Evolutionary conservation across 2,888 invertebrate genomes (phyloP), one percentile per base, ranked within the genome.

Genomic region (Helleia helle): DNA sequence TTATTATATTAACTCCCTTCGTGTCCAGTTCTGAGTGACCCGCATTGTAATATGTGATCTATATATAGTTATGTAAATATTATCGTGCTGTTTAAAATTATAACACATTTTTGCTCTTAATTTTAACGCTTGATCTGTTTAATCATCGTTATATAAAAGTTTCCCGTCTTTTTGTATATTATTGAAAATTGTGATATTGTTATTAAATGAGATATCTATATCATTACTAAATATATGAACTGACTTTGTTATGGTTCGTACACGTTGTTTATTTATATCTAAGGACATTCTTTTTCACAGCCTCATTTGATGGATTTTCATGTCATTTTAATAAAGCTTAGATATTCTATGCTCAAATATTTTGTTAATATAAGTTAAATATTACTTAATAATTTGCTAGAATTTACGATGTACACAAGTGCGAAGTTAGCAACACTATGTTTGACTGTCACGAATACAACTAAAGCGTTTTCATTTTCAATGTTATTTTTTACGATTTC

Each of bases 171-270:
- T 76, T 70, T 76, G 80, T 81, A 80, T 79, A 80, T 83, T 83
- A 83, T 80, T 81, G 67, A 84, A 84, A 81, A 84, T 77, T 84
- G 84, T 84, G 84, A 84, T 84, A 84, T 83, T 81, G 81, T 84
- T 83, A 79, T 75, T 71, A 74, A 70, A 61, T 70, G 50, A 70
- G 62, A 60, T 53, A 50, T 50, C 52, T 61, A 64, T 64, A 70
- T 71, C 64, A 58, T 75, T 66, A 68, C 56, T 63, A 73, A 68
- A n/a, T 69, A 59, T 58, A 56, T 58, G 62, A 59, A 58, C 60
- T 61, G 63, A 63, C 70, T 68, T 69, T 56, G 58, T 60, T 58
- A 49, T 37, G 54, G 59, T 60, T 62, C 61, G 57, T 60, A 57
- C 54, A 51, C 68, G 65, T 71, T 71, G 30, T n/a, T 39, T 31